These are phyloP conservation scores for Gibbula magus DNA, from an alignment of 2,888 invertebrate species.

Conservation along the genomic window DNA sequence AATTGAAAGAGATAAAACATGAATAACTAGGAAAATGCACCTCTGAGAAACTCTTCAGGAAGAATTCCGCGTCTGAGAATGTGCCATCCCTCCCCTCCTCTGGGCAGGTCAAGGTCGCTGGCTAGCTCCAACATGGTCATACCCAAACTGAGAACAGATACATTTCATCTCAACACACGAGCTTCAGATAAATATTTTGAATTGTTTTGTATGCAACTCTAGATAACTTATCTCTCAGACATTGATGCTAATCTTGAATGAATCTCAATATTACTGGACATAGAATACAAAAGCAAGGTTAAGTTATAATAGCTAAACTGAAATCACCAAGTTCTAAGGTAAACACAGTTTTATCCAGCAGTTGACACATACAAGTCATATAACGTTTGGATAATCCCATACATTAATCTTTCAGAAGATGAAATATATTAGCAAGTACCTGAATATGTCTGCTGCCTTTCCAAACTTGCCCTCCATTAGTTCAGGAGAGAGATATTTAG, in stretches of 20 bases:
- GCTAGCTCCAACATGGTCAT: conserved; percentile 84
- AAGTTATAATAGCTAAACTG: too few species aligned
- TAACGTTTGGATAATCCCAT: neutral
- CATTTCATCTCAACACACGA: too few species aligned
- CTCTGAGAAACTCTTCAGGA: conserved; percentile 75
- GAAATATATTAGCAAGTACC: conserved; percentile 49
- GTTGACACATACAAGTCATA: too few species aligned
- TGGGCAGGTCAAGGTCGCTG: conserved; percentile 83
- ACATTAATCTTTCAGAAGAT: neutral
- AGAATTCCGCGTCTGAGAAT: conserved; percentile 79
- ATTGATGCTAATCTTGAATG: too few species aligned
- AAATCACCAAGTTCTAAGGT: too few species aligned
- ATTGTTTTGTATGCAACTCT: too few species aligned
- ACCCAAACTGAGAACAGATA: conserved; percentile 79
- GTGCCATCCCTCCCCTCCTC: conserved; percentile 84
- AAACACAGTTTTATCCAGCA: too few species aligned
- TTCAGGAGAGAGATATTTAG: conserved; percentile 85
- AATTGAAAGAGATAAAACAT: neutral
- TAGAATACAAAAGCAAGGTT: too few species aligned
- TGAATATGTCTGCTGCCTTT: conserved; percentile 85
- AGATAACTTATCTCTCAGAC: too few species aligned
- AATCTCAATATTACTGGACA: too few species aligned
- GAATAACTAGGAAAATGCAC: conserved; percentile 43
- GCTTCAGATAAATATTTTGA: too few species aligned
- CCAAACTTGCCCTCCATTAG: conserved; percentile 81